phyloP scores from a whole-genome alignment of 2,888 invertebrate genomes.

The Arrhopalites spinosus region DNA sequence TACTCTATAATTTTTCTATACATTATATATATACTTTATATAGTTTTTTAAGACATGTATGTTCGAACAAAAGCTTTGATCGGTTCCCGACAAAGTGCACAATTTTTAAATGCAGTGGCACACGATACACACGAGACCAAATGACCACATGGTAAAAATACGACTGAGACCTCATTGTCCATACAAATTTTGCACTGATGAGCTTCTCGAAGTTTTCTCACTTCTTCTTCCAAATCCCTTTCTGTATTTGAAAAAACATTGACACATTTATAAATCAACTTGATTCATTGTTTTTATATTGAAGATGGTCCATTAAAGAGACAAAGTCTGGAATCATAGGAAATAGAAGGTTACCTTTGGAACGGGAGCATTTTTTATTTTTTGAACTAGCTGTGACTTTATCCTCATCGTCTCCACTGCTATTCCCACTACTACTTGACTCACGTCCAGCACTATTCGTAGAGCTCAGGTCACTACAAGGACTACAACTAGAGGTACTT shows the following conservation, averaged over 20 bases:
- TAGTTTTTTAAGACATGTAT: slow-evolving; percentile 68
- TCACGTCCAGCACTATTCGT: not conserved
- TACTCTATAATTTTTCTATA: too few relatives aligned
- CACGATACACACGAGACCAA: slow-evolving; percentile 88
- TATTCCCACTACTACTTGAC: slow-evolving; percentile 14
- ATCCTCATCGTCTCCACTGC: slow-evolving; percentile 30
- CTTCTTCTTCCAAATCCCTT: slow-evolving; percentile 73
- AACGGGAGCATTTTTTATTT: not conserved
- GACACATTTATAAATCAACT: too few relatives aligned
- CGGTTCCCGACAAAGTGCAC: slow-evolving; percentile 79
- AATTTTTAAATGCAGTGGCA: slow-evolving; percentile 80
- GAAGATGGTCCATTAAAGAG: too few relatives aligned
- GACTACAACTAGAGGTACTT: not conserved
- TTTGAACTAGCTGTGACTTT: not conserved
- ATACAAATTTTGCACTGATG: slow-evolving; percentile 92
- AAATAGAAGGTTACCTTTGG: not conserved
- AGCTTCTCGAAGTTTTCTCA: slow-evolving; percentile 80
- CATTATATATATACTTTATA: slow-evolving; percentile 18
- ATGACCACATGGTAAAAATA: slow-evolving; percentile 94
- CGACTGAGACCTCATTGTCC: slow-evolving; percentile 87
- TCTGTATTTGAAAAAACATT: slow-evolving; percentile 37
- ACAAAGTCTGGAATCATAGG: too few relatives aligned
- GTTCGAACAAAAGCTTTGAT: slow-evolving; percentile 85
- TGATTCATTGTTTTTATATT: too few relatives aligned
- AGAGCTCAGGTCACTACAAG: not conserved